Percentiles rank a stretch among this genome's conserved stretches.
Conservation (phyloP, 2,797 vertebrate genomes). For the Alca torda region DNA sequence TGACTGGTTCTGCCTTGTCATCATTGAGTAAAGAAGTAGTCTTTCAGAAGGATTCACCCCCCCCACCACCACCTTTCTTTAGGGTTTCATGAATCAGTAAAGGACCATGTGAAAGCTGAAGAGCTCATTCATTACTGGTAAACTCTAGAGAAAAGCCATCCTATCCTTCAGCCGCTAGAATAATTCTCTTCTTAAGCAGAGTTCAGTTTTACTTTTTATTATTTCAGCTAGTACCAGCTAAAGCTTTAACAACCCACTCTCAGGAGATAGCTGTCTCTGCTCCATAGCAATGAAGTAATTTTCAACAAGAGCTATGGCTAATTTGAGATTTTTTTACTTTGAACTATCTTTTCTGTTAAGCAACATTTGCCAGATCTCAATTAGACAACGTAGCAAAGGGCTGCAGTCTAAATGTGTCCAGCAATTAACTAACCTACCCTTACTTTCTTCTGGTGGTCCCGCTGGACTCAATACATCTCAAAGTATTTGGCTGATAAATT, state of each 20-base stretch:
- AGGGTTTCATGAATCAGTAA: not conserved
- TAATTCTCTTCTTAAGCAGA: not conserved
- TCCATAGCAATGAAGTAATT: not conserved
- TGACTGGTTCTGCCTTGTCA: not conserved
- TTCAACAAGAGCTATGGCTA: not conserved
- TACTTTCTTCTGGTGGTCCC: not conserved
- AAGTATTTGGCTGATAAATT: not conserved
- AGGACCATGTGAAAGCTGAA: not conserved
- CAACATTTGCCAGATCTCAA: not conserved
- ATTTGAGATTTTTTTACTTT: conserved; percentile 14
- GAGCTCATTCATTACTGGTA: not conserved
- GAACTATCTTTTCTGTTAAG: not conserved
- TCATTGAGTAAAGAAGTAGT: not conserved
- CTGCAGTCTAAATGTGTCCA: not conserved
- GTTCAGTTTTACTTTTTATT: not conserved
- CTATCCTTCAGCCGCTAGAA: not conserved
- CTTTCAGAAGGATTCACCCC: not conserved
- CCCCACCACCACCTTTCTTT: not conserved
- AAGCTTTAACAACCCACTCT: not conserved
- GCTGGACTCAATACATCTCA: not conserved
- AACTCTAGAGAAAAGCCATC: not conserved
- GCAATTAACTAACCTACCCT: not conserved
- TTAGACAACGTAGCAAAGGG: not conserved
- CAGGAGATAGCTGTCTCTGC: not conserved
- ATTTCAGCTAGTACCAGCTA: not conserved